phyloP scores from a whole-genome alignment of 2,888 invertebrate species.

The Phyllotreta striolata region DNA sequence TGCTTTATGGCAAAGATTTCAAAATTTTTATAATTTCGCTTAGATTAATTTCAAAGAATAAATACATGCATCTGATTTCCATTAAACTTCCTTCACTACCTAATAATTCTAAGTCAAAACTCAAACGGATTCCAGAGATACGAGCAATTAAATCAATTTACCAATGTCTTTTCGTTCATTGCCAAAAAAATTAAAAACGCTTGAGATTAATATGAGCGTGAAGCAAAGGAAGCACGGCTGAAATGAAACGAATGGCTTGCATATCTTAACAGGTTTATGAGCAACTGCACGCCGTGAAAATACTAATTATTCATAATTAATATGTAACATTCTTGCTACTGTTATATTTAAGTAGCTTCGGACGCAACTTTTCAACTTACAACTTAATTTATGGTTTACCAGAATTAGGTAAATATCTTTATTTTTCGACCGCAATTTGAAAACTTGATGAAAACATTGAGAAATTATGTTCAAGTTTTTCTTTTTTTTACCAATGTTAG shows the following conservation, averaged over 20 bases:
- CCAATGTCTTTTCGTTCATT: slow-evolving; percentile 16
- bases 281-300: slow-evolving; percentile 34
- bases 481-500: too few species aligned
- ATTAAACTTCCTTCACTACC: too few species aligned
- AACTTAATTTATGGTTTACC: slow-evolving; percentile 10
- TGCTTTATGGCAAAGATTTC: too few species aligned
- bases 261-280: slow-evolving; percentile 29
- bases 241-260: slow-evolving; percentile 32
- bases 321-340: slow-evolving; percentile 36
- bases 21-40: too few species aligned
- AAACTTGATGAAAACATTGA: too few species aligned
- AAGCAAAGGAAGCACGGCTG: slow-evolving; percentile 30
- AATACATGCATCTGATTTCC: too few species aligned
- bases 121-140: too few species aligned
- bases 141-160: slow-evolving; percentile 9
- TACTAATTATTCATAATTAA: slow-evolving; percentile 39
- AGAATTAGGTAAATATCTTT: background rate
- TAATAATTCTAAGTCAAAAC: too few species aligned
- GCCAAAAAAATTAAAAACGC: slow-evolving; percentile 20
- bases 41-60: too few species aligned
- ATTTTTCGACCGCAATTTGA: too few species aligned
- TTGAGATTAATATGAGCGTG: slow-evolving; percentile 31
- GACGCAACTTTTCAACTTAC: slow-evolving; percentile 9
- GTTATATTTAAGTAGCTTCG: slow-evolving; percentile 17
- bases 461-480: too few species aligned